Base-by-base conservation (phyloP, 2,797 vertebrate species). In the Acrossocheilus wenchowensis region DNA sequence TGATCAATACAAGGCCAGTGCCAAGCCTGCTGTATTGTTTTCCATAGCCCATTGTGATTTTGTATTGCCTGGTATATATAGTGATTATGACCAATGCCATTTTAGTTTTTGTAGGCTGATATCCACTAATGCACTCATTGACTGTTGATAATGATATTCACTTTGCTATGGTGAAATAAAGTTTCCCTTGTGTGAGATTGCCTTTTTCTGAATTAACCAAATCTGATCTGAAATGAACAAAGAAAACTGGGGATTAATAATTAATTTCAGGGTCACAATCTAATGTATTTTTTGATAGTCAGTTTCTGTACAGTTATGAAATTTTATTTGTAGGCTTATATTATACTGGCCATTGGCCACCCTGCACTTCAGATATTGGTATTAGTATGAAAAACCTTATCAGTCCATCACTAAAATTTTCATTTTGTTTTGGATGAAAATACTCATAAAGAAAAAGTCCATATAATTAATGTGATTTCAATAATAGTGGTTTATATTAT, bases 101-200 rank as follows among this genome's bases (percentile, higher is more conserved):
- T 78, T 81, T 81, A 60, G 64, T 71, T 73, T 71, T 57, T 83
- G 64, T 79, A 30, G 68, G 77, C 68, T 81, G 78, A 81, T 39
- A 26, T 81, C 69, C 84, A 73, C 78, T n/a, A 30, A 81, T 81
- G 69, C 83, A 88, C 82, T 84, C 12, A 66, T 62, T 81, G 77
- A 85, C 78, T 84, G 78, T 73, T 85, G 64, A 54, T 14, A 79
- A 80, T 80, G 54, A 83, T 41, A 23, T 64, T 85, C 41, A 87
- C 54, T 66, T 79, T 82, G 64, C 75, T 43, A 77, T 81, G 71
- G 60, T 81, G 48, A 88, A 88, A 88, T 87, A 84, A 87, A 84
- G 71, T 87, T 34, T 85, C 69, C 30, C 6, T 43, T 84, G 41
- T 45, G 5, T 11, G 10, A 43, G 54, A 79, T 77, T 54, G 54